Percentiles rank a stretch among this genome's conserved stretches.
Evolutionary conservation across 2,888 invertebrate genomes (phyloP).

Genomic region (Anoplius nigerrimus): DNA sequence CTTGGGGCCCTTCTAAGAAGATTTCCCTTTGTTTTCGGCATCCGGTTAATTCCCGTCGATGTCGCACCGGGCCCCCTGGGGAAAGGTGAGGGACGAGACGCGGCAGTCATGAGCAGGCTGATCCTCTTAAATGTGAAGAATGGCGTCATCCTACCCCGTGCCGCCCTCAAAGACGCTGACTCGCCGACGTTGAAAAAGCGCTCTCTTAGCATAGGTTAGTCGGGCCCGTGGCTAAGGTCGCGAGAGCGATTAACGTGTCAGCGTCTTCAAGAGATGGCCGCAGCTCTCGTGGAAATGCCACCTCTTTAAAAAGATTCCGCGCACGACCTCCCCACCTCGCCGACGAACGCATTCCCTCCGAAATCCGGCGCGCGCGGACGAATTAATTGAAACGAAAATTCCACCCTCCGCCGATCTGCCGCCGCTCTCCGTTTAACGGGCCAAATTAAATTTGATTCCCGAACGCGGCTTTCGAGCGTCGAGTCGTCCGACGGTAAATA

Average conservation of each 20-base stretch:
- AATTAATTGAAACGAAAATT: too few relatives aligned
- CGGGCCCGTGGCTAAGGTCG: constrained; percentile 32
- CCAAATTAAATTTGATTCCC: too few relatives aligned
- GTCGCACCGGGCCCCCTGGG: constrained; percentile 9
- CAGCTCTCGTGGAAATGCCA: too few relatives aligned
- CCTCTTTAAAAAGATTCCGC: too few relatives aligned
- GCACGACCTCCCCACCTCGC: too few relatives aligned
- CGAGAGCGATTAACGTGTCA: constrained; percentile 48
- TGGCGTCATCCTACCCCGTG: constrained; percentile 43
- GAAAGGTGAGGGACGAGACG: constrained; percentile 7
- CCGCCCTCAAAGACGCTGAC: constrained; percentile 57
- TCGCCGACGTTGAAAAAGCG: constrained; percentile 55
- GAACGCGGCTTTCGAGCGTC: too few relatives aligned
- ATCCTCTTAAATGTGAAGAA: constrained; percentile 59
- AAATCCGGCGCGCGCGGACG: too few relatives aligned
- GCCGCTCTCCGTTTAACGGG: too few relatives aligned
- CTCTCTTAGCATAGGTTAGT: constrained; percentile 44
- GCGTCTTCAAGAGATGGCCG: neutral
- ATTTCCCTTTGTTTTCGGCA: neutral
- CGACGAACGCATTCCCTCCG: too few relatives aligned
- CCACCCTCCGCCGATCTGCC: too few relatives aligned
- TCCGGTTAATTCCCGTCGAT: constrained; percentile 27
- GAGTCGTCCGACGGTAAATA: too few relatives aligned
- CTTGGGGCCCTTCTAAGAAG: too few relatives aligned
- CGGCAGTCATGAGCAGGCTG: constrained; percentile 53